Base-by-base conservation (phyloP, 1,140 invertebrate species). In the Trachymyrmex septentrionalis region DNA sequence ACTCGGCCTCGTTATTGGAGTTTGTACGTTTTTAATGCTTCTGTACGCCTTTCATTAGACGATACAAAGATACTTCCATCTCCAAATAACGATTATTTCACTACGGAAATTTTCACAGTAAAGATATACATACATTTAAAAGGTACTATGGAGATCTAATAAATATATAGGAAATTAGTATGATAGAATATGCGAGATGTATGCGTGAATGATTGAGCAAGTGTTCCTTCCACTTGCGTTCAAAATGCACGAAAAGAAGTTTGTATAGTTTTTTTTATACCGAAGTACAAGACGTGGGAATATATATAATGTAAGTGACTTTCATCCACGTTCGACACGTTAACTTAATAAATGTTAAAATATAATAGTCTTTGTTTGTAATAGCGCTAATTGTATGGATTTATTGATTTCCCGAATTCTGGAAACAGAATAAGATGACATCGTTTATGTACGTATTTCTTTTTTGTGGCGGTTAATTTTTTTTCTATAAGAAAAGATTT, bases 1-100 rank as follows among this genome's bases (percentile, higher is more conserved):
- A 89, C 90, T 99, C 50, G 98, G 98, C 3, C 95, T 97, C 5
- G 96, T 99, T 6, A 97, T 99, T 86, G 98, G 97, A 38, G 95
- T 97, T 69, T 99, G 98, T 95, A 97, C 98, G n/a, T 97, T 99
- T 94, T 95, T 99, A 3, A 94, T 99, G 90, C 93, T 99, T 5
- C 93, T 98, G 0, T 99, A 99, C 92, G 96, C 97, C 71, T 99
- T 99, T 95, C 97, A 97, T 92, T 98, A 92, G 94, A 78, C 14
- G 16, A 87, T 48, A 90, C 61, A 66, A 86, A 90, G 87, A 72
- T 87, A 91, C 88, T 88, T 92, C 88, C 90, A 86, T 67, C 21
- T 38, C 6, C 61, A 55, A 14, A 6, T 90, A 89, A 24, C 44
- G 59, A 78, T 77, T 73, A 85, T n/a, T 89, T 71, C 10, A 69